Base-by-base conservation (phyloP, 2,113 vertebrate genomes). In the Leucosticte australis region DNA sequence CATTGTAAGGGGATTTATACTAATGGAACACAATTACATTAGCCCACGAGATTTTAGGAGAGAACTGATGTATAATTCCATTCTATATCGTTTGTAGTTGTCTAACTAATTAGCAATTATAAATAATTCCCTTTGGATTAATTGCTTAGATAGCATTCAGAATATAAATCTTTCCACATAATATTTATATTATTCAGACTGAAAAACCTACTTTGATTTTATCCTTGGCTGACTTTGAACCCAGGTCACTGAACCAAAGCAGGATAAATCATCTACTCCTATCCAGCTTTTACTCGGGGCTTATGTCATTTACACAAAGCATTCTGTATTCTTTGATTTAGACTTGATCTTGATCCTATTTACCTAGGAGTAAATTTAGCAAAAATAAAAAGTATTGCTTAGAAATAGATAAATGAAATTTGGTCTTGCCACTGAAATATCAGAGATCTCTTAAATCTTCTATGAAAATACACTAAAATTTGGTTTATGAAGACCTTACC, bases 51-150 rank as follows among this genome's bases (percentile, higher is more conserved):
- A 81, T 95, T 96, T 94, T 70, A 73, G 82, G 78, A 91, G n/a
- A 63, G 78, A 92, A 63, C 35, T 76, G 73, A 94, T 83, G 55
- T 55, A 93, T 82, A 90, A 94, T 93, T 93, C 50, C 17, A 81
- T 83, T 92, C 70, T 83, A 37, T 87, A 86, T 86, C 35, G 50
- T 78, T 97, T 96, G 93, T 94, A 92, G 28, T 83, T 92, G 84
- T 89, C 90, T 96, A 56, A 92, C 59, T 93, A 92, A 95, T 95
- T 94, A 96, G 57, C 65, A 96, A 77, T 95, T 96, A 74, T 82
- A 95, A 96, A 93, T 94, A 96, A 90, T 82, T 95, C 73, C 28
- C 30, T 81, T 55, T 93, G 68, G 57, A 92, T 93, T 92, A 96
- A 96, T 96, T 95, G 87, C 92, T 95, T 91, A 91, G 78, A 93